Conservation (phyloP, 2,888 invertebrate genomes). For the Callyntrura sp. region DNA sequence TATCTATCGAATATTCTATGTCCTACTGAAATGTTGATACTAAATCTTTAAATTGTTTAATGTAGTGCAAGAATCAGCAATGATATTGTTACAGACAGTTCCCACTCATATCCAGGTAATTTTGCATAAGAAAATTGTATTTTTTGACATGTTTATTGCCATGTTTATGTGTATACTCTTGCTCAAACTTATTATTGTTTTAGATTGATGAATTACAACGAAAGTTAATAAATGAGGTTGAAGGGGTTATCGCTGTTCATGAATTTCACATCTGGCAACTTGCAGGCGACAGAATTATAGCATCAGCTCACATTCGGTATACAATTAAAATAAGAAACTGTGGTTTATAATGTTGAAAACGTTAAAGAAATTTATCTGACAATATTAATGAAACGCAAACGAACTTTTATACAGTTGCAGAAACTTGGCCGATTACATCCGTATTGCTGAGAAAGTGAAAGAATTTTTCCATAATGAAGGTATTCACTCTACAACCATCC, state of each 20-base stretch:
- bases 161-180: constrained; percentile 5
- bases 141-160: neutral
- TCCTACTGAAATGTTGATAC: neutral
- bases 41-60: neutral
- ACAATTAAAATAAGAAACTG: constrained; percentile 31
- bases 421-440: constrained; percentile 98
- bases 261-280: constrained; percentile 99
- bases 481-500: constrained; percentile 99
- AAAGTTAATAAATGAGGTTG: constrained; percentile 94
- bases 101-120: constrained; percentile 96
- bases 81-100: constrained; percentile 98
- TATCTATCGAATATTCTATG: neutral
- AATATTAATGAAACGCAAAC: neutral
- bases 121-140: neutral
- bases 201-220: constrained; percentile 96
- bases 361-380: neutral
- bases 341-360: neutral
- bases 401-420: constrained; percentile 89
- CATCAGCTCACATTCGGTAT: constrained; percentile 96
- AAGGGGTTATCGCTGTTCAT: constrained; percentile 97
- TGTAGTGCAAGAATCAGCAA: constrained; percentile 94
- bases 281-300: constrained; percentile 96
- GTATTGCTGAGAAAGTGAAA: constrained; percentile 97
- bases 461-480: constrained; percentile 99
- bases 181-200: neutral